Percentiles rank a stretch among this genome's conserved stretches.
These are phyloP conservation scores for Pseudorasbora parva DNA, from an alignment of 2,113 vertebrate genomes.

Conservation along the genomic window DNA sequence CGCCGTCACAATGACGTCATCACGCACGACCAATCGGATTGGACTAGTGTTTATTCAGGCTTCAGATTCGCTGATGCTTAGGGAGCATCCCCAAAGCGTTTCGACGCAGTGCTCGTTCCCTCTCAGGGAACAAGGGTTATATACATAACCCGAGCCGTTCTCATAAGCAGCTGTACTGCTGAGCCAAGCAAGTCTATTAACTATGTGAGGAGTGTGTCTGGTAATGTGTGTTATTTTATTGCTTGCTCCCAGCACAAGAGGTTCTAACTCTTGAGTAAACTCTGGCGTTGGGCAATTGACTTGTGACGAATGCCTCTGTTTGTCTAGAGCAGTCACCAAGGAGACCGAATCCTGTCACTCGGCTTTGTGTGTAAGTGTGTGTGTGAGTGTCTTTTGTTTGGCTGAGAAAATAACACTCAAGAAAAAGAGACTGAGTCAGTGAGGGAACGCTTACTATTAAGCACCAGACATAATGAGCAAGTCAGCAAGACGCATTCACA, in stretches of 20 bases:
- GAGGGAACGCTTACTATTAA: conserved; percentile 24
- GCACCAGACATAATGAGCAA: conserved; percentile 52
- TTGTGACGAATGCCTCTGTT: conserved; percentile 74
- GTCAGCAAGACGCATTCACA: conserved; percentile 64
- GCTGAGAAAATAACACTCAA: conserved; percentile 50
- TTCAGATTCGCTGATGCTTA: no score
- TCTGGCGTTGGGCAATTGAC: conserved; percentile 71
- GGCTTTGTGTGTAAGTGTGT: conserved; percentile 58
- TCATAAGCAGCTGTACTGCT: neutral
- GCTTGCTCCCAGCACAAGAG: conserved; percentile 62
- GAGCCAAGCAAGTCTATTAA: conserved; percentile 63
- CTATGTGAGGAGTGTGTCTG: conserved; percentile 58
- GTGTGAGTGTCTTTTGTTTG: conserved; percentile 72
- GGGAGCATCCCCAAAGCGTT: no score
- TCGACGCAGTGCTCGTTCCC: no score
- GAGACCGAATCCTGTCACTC: conserved; percentile 61
- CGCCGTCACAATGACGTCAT: no score
- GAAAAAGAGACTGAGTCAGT: conserved; percentile 3
- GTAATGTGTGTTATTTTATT: conserved; percentile 63
- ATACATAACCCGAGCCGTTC: no score
- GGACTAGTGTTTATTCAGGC: no score
- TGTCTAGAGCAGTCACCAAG: conserved; percentile 70
- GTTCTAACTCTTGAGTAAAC: conserved; percentile 64
- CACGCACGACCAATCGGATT: no score
- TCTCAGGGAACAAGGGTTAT: no score